Percentiles rank a stretch among this genome's conserved stretches.
Conservation (phyloP, 2,113 vertebrate genomes). For the Murina feae region DNA sequence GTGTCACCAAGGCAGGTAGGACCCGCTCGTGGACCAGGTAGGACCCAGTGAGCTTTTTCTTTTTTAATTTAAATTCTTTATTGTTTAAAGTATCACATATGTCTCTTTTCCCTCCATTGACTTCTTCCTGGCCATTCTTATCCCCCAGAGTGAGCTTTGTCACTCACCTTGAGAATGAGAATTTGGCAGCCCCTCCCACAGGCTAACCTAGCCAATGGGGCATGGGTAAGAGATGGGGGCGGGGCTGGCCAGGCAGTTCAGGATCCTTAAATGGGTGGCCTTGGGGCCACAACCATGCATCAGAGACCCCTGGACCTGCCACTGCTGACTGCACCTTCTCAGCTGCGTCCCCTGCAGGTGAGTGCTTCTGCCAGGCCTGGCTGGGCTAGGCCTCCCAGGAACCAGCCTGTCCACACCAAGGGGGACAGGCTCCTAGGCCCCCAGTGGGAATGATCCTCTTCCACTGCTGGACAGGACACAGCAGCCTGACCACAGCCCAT, state of each 20-base stretch:
- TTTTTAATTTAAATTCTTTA: too few relatives aligned
- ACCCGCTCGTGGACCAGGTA: background rate
- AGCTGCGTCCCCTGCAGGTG: background rate
- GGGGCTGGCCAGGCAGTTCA: background rate
- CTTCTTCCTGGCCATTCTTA: too few relatives aligned
- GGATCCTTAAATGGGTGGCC: background rate
- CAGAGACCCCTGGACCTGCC: too few relatives aligned
- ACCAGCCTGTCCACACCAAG: too few relatives aligned
- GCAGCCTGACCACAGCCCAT: too few relatives aligned
- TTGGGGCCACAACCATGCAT: fast-evolving
- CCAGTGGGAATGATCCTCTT: background rate
- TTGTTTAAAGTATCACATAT: too few relatives aligned
- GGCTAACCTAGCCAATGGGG: background rate
- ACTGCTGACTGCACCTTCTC: too few relatives aligned
- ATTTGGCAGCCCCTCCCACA: background rate
- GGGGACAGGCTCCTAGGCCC: background rate
- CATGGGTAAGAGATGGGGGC: fast-evolving
- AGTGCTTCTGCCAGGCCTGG: background rate
- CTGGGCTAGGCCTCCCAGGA: fast-evolving
- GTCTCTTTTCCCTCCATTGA: too few relatives aligned
- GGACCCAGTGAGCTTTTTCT: background rate
- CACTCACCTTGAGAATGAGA: background rate
- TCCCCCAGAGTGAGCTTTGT: background rate
- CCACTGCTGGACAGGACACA: background rate
- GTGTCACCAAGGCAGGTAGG: too few relatives aligned